Conservation (phyloP, 2,888 invertebrate genomes). For the Brachypterus glaber region DNA sequence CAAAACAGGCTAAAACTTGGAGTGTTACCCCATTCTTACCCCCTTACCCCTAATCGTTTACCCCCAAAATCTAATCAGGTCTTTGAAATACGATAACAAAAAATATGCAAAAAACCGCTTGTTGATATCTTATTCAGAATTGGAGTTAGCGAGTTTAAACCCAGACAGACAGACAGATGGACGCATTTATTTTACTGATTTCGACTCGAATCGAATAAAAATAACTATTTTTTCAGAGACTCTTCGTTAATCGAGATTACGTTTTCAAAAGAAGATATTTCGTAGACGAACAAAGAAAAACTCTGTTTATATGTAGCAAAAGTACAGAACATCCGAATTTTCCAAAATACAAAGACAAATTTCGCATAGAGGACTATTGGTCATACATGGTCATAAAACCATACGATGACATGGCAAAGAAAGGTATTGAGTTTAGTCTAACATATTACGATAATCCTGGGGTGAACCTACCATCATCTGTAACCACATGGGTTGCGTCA, state of each 20-base stretch:
- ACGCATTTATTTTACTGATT: too few species aligned
- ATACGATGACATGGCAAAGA: conserved; percentile 47
- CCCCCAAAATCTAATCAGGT: too few species aligned
- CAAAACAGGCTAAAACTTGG: too few species aligned
- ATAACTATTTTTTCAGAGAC: conserved; percentile 55
- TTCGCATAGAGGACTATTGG: conserved; percentile 73
- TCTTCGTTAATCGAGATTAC: conserved; percentile 81
- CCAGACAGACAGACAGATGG: too few species aligned
- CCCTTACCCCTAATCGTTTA: too few species aligned
- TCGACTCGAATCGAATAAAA: too few species aligned
- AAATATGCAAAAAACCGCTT: too few species aligned
- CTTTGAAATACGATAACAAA: too few species aligned
- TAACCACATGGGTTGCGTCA: conserved; percentile 66
- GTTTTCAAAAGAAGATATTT: conserved; percentile 66
- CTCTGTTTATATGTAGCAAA: conserved; percentile 57
- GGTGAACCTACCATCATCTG: conserved; percentile 59
- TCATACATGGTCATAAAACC: conserved; percentile 79
- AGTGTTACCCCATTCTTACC: too few species aligned
- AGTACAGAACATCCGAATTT: conserved; percentile 60
- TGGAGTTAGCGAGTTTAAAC: too few species aligned
- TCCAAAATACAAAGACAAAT: conserved; percentile 57
- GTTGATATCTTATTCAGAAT: too few species aligned
- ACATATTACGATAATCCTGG: conserved; percentile 87
- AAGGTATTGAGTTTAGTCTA: conserved; percentile 70
- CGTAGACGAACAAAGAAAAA: conserved; percentile 47